A percentile compares a stretch with the other conserved stretches of the same genome.
Conservation (phyloP, 2,797 vertebrate species). For the Eidolon dupreanum region DNA sequence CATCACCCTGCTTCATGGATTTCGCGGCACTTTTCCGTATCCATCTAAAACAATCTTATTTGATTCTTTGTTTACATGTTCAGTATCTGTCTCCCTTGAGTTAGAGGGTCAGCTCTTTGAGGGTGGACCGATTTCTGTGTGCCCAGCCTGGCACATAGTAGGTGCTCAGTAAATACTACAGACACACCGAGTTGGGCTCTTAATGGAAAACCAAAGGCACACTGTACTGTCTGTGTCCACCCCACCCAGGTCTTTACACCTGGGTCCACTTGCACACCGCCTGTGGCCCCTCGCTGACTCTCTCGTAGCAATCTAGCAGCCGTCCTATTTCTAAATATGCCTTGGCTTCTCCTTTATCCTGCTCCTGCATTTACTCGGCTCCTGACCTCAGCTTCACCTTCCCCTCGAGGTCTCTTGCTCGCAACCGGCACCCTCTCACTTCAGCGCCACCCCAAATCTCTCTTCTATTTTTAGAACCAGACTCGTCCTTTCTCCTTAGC, state of each 20-base stretch:
- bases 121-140: not conserved
- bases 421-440: not conserved
- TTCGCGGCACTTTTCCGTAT: not conserved
- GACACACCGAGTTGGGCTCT: not conserved
- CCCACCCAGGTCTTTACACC: not conserved
- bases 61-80: not conserved
- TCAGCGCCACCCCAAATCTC: not conserved
- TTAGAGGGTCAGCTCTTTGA: not conserved
- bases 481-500: not conserved
- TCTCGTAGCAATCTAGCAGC: not conserved
- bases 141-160: not conserved
- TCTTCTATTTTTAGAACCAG: not conserved
- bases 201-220: not conserved
- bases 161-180: not conserved
- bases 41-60: not conserved
- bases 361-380: not conserved
- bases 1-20: not conserved
- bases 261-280: rapidly evolving
- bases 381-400: not conserved
- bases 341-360: not conserved
- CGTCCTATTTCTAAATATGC: not conserved
- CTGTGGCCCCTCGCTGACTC: not conserved
- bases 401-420: not conserved
- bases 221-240: rapidly evolving
- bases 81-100: not conserved